Percentiles rank a stretch among this genome's conserved stretches.
Evolutionary conservation across 2,888 invertebrate species (phyloP).

Genomic region (Drosophila phalerata): DNA sequence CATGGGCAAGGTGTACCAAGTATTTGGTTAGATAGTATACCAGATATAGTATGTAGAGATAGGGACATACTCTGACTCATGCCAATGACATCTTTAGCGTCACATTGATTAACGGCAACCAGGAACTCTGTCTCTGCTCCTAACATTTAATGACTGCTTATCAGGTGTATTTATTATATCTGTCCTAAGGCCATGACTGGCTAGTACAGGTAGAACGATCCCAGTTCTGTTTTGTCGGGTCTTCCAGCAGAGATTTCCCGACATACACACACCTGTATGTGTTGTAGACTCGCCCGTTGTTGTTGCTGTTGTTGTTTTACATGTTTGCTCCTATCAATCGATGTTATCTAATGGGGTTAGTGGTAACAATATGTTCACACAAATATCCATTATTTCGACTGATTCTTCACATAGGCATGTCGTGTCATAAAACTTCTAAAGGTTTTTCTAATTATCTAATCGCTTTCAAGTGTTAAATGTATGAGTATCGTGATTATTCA

Average conservation of each 20-base stretch:
- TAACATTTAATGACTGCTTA: slow-evolving; percentile 8
- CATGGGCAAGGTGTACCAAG: slow-evolving; percentile 47
- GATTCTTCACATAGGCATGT: slow-evolving; percentile 15
- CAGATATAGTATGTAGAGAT: slow-evolving; percentile 1
- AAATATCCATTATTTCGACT: background rate
- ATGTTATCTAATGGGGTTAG: slow-evolving; percentile 46
- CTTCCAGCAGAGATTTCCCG: background rate
- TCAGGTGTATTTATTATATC: background rate
- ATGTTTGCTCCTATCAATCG: slow-evolving; percentile 40
- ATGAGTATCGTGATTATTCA: slow-evolving; percentile 1
- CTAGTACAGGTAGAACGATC: background rate
- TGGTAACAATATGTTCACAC: slow-evolving; percentile 14
- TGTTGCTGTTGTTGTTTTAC: slow-evolving; percentile 18
- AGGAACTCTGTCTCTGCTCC: slow-evolving; percentile 11
- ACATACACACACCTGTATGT: background rate
- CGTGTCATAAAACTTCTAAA: slow-evolving; percentile 7
- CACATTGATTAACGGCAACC: slow-evolving; percentile 60
- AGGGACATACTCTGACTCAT: slow-evolving; percentile 47
- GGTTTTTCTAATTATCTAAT: slow-evolving; percentile 21
- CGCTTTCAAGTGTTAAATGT: slow-evolving; percentile 1
- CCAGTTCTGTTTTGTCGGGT: background rate
- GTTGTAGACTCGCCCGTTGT: slow-evolving; percentile 11
- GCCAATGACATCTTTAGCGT: slow-evolving; percentile 24
- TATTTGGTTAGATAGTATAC: background rate
- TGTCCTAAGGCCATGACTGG: background rate